A percentile compares a stretch with the other conserved stretches of the same genome.
Conservation (phyloP, 2,888 invertebrate species). For the Caenorhabditis imperialis region DNA sequence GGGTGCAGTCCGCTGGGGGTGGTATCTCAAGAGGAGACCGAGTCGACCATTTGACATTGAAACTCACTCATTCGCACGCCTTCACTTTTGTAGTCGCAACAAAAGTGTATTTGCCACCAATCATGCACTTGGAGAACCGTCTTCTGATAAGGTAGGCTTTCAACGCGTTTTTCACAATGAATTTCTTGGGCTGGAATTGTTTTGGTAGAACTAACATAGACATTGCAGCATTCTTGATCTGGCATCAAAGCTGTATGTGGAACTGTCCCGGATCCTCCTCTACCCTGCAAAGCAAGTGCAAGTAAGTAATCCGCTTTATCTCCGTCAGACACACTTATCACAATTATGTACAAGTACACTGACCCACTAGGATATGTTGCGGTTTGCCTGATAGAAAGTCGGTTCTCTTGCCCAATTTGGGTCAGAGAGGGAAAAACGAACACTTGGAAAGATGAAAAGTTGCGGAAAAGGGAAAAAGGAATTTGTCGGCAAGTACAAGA, state of each 20-base stretch:
- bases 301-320: conserved; percentile 37
- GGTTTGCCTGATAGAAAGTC: neutral
- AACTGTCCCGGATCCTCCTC: too few species aligned
- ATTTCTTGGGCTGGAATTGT: too few species aligned
- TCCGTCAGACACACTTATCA: conserved; percentile 25
- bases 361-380: conserved; percentile 18
- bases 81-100: conserved; percentile 5
- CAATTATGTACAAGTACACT: conserved; percentile 24
- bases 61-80: conserved; percentile 8
- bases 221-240: conserved; percentile 19
- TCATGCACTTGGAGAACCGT: conserved; percentile 20
- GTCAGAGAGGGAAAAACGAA: conserved; percentile 31
- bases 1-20: conserved; percentile 17
- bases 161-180: too few species aligned
- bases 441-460: conserved; percentile 14
- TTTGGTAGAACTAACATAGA: too few species aligned
- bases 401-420: conserved; percentile 3
- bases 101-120: too few species aligned
- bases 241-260: conserved; percentile 24
- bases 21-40: conserved; percentile 22
- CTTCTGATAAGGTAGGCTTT: conserved; percentile 15
- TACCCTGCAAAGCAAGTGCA: conserved; percentile 14
- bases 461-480: conserved; percentile 15
- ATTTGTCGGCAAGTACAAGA: conserved; percentile 29
- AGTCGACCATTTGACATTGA: conserved; percentile 32